Conservation (phyloP, 2,113 vertebrate species). For the Globicephala melas region DNA sequence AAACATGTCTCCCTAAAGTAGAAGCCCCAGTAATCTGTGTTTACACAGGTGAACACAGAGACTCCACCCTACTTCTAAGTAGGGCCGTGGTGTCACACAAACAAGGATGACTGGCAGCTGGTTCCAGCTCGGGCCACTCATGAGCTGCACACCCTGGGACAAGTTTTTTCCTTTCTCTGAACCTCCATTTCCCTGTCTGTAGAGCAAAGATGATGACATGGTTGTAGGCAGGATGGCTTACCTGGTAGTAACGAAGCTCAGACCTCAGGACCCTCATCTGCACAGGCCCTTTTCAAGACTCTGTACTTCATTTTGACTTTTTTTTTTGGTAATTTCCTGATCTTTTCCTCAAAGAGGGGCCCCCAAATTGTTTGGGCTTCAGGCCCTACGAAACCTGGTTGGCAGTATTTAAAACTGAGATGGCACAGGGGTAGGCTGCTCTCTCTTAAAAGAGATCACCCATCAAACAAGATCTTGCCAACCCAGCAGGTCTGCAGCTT, state of each 20-base stretch:
- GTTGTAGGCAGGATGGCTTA: neutral
- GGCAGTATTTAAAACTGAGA: neutral
- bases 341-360: neutral
- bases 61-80: neutral
- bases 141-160: neutral
- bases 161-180: neutral
- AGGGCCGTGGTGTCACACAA: neutral
- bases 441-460: neutral
- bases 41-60: neutral
- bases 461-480: neutral
- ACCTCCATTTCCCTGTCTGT: neutral
- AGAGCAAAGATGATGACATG: neutral
- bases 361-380: neutral
- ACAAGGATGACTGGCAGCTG: neutral
- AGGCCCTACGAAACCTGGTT: neutral
- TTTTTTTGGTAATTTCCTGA: neutral
- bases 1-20: neutral
- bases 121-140: neutral
- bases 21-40: neutral
- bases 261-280: neutral
- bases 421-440: neutral
- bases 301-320: neutral
- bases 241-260: neutral
- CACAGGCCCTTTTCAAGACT: neutral
- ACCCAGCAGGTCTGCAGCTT: neutral